phyloP scores from a whole-genome alignment of 2,888 invertebrate species.

The Chouioia cunea region DNA sequence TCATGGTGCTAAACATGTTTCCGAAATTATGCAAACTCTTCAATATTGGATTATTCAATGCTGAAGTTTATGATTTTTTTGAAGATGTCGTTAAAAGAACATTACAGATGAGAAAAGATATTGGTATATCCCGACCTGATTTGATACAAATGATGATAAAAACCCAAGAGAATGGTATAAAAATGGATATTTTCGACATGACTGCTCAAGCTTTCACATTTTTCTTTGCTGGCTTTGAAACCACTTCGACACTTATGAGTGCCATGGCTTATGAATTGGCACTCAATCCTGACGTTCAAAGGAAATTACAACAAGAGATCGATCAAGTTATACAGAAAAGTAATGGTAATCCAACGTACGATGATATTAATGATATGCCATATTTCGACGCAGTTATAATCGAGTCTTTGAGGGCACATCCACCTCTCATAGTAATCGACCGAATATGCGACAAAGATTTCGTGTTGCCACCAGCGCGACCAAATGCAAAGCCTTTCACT shows the following conservation, averaged over 20 bases:
- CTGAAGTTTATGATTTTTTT: slow-evolving; percentile 43
- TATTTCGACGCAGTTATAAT: slow-evolving; percentile 72
- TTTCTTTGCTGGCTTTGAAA: slow-evolving; percentile 59
- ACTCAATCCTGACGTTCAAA: slow-evolving; percentile 54
- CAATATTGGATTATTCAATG: background rate
- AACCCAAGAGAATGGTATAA: slow-evolving; percentile 51
- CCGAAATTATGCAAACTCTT: slow-evolving; percentile 41
- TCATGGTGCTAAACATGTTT: slow-evolving; percentile 41
- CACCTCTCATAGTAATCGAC: slow-evolving; percentile 52
- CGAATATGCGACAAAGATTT: slow-evolving; percentile 59
- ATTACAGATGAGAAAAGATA: slow-evolving; percentile 51
- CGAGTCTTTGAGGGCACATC: slow-evolving; percentile 55
- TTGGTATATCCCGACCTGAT: slow-evolving; percentile 69
- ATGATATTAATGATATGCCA: slow-evolving; percentile 67
- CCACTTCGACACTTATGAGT: slow-evolving; percentile 54
- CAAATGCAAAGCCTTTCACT: slow-evolving; percentile 56
- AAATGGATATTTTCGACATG: slow-evolving; percentile 63
- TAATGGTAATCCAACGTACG: slow-evolving; percentile 65
- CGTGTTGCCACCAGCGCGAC: slow-evolving; percentile 59
- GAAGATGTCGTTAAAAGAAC: slow-evolving; percentile 48
- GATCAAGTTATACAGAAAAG: slow-evolving; percentile 56
- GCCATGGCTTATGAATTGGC: slow-evolving; percentile 55
- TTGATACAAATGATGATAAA: slow-evolving; percentile 75
- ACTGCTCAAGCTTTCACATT: slow-evolving; percentile 58
- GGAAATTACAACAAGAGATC: slow-evolving; percentile 64